These are phyloP conservation scores for Orcinus orca DNA, from an alignment of 2,113 vertebrate species.

Conservation along the genomic window DNA sequence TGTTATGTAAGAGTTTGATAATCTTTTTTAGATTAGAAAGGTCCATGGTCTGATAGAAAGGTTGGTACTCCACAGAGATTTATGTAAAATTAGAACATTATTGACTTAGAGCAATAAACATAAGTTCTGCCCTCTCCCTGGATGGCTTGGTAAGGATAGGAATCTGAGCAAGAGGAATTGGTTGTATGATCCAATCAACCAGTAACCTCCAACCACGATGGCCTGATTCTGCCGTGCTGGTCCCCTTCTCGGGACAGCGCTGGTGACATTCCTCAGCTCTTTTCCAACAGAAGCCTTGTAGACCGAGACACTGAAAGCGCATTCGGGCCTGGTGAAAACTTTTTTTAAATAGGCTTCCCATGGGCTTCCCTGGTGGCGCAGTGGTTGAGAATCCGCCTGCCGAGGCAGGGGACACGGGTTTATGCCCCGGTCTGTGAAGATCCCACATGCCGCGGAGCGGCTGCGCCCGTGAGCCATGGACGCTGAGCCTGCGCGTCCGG, in stretches of 20 bases:
- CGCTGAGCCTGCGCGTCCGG: too few relatives aligned
- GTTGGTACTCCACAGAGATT: not conserved
- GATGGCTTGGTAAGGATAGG: not conserved
- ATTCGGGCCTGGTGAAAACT: not conserved
- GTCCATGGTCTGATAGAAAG: not conserved
- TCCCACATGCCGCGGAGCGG: too few relatives aligned
- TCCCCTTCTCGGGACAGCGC: not conserved
- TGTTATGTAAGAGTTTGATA: not conserved
- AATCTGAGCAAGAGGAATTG: not conserved
- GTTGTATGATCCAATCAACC: not conserved
- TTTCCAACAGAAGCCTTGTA: not conserved
- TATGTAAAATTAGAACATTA: not conserved
- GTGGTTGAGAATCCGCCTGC: too few relatives aligned
- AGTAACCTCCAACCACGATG: not conserved
- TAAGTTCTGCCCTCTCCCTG: not conserved
- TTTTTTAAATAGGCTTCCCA: not conserved
- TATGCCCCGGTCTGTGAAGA: too few relatives aligned
- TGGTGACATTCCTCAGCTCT: not conserved
- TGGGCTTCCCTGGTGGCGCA: too few relatives aligned
- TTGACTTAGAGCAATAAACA: not conserved
- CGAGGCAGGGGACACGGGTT: too few relatives aligned
- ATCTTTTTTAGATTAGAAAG: not conserved
- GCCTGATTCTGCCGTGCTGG: not conserved
- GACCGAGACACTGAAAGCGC: not conserved
- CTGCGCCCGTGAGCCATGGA: too few relatives aligned